phyloP scores from a whole-genome alignment of 2,113 vertebrate species.

The Gorilla gorilla region DNA sequence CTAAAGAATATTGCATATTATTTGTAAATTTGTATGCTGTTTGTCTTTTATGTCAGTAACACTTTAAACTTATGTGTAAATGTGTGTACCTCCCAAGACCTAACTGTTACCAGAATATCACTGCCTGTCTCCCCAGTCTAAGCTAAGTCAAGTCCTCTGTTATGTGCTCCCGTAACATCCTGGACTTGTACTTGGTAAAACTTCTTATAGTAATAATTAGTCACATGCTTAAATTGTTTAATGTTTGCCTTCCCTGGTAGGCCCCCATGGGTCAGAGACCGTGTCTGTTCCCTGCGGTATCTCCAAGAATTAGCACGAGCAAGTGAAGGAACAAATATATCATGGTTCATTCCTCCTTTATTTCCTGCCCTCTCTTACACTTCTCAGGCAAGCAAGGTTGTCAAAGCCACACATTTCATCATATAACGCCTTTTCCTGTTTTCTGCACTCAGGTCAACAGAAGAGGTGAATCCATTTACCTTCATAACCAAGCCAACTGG shows the following conservation, averaged over 20 bases:
- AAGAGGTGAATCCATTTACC: constrained; percentile 78
- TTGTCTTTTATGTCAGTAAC: background rate
- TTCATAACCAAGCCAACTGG: constrained; percentile 76
- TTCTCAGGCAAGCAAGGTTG: background rate
- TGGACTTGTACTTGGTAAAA: background rate
- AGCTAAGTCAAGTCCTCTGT: background rate
- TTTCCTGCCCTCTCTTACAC: background rate
- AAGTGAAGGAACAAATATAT: background rate
- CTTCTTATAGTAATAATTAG: background rate
- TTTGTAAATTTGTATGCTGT: background rate
- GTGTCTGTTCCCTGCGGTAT: background rate
- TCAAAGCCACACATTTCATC: background rate
- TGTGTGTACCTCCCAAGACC: background rate
- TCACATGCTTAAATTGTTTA: background rate
- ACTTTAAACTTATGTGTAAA: background rate
- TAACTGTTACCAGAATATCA: background rate
- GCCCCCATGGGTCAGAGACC: background rate
- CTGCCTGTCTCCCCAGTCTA: background rate
- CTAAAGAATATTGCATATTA: background rate
- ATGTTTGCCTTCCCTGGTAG: background rate
- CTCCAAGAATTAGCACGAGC: background rate
- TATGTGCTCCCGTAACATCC: background rate
- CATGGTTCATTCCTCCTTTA: background rate
- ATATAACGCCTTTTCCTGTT: background rate
- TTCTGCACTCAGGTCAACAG: constrained; percentile 74